phyloP scores from a whole-genome alignment of 2,888 invertebrate species.

The Lydus trimaculatus region DNA sequence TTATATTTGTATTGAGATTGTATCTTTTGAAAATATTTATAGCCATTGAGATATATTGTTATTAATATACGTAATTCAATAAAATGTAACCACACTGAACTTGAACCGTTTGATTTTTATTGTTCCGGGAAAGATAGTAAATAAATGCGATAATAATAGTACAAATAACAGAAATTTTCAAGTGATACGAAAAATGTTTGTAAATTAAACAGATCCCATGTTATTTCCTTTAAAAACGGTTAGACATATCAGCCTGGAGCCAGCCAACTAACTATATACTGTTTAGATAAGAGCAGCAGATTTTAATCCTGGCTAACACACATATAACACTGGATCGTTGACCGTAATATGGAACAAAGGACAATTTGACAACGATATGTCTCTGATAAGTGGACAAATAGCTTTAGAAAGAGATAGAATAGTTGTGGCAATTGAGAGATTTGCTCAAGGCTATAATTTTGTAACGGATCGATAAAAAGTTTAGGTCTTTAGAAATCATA shows the following conservation, averaged over 20 bases:
- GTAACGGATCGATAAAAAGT: neutral
- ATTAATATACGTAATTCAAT: too few species aligned
- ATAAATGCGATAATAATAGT: neutral
- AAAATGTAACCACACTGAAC: neutral
- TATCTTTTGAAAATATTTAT: neutral
- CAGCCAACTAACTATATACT: neutral
- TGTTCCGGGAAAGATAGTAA: neutral
- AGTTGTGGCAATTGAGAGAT: neutral
- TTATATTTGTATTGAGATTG: neutral
- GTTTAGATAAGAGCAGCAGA: slow-evolving; percentile 32
- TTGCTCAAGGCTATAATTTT: neutral
- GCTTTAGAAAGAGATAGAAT: neutral
- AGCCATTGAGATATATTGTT: too few species aligned
- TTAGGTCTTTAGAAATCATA: neutral
- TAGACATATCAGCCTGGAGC: neutral
- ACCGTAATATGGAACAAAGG: slow-evolving; percentile 28
- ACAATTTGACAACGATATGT: slow-evolving; percentile 26
- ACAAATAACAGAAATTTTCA: neutral
- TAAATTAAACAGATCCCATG: slow-evolving; percentile 28
- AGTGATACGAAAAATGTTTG: slow-evolving; percentile 16
- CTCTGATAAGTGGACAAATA: slow-evolving; percentile 32
- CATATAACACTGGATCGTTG: slow-evolving; percentile 17
- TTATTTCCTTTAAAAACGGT: neutral
- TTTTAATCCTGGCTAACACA: slow-evolving; percentile 23
- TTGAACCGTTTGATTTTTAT: neutral